phyloP scores from a whole-genome alignment of 2,888 invertebrate genomes.

The Synanthedon myopaeformis region DNA sequence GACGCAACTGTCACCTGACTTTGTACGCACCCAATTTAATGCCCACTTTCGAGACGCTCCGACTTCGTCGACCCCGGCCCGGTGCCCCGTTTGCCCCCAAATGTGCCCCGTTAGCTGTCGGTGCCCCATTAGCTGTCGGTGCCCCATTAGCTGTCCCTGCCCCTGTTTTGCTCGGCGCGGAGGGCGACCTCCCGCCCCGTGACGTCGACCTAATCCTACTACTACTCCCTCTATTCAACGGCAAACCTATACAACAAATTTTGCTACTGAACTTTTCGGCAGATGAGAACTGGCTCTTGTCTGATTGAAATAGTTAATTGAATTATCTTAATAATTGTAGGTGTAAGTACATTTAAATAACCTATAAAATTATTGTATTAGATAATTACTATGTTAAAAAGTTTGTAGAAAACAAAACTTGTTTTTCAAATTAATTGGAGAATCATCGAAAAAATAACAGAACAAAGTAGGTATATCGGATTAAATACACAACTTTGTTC shows the following conservation, averaged over 20 bases:
- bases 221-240: constrained; percentile 74
- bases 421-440: too few relatives aligned
- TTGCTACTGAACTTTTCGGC: constrained; percentile 28
- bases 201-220: constrained; percentile 70
- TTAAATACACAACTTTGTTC: too few relatives aligned
- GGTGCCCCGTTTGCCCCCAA: constrained; percentile 29
- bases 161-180: constrained; percentile 51
- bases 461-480: too few relatives aligned
- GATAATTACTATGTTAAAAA: too few relatives aligned
- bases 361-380: too few relatives aligned
- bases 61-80: constrained; percentile 52
- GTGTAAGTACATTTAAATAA: too few relatives aligned
- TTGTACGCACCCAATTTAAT: constrained; percentile 69
- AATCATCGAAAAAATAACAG: too few relatives aligned
- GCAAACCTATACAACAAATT: constrained; percentile 71
- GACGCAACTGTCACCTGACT: constrained; percentile 54
- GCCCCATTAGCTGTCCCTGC: constrained; percentile 16
- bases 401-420: too few relatives aligned
- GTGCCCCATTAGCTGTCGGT: constrained; percentile 16
- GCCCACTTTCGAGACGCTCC: constrained; percentile 65
- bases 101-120: constrained; percentile 21
- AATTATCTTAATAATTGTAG: too few relatives aligned
- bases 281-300: constrained; percentile 35
- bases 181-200: constrained; percentile 57
- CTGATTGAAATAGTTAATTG: too few relatives aligned